Base-by-base conservation (phyloP, 2,797 vertebrate species). In the Lateolabrax maculatus region DNA sequence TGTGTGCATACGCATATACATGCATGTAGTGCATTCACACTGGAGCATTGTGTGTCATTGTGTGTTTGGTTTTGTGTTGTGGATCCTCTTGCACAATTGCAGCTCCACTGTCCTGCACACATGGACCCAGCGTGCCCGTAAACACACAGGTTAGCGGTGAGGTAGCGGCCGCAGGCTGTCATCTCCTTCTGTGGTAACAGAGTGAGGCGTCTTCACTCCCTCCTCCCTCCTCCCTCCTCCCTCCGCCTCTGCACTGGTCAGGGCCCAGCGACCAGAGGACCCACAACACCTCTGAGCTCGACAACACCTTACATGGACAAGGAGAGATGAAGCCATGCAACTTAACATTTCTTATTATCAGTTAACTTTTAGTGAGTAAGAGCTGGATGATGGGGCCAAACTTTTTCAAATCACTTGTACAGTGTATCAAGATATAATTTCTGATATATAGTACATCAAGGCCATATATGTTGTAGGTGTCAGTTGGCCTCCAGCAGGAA, bases 151-250 rank as follows among this genome's bases (percentile, higher is more conserved):
- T 75, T 49, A 58, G 75, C 49, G 0, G 53, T 21, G 80, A 74
- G 60, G 21, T 36, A 27, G 53, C 31, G 1, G 1, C 9, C 1
- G 1, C 53, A 0, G 65, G 27, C 53, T 7, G 63, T 71, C 70
- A 16, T 71, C 71, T 88, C 88, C 85, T 79, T 79, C 61, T 84
- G 90, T 86, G 88, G 83, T 80, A 53, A 52, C 60, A n/a, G 16
- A 62, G 39, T 4, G 58, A 46, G 8, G 48, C 1, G 46, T 68
- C 52, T 27, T 53, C 31, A 4, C 44, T 21, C n/a, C n/a, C n/a
- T n/a, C n/a, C n/a, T n/a, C n/a, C n/a, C 18, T n/a, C 21, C 21
- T 12, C 51, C 49, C 55, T 19, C 27, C 12, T 13, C 36, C 10
- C 25, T 19, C 11, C 0, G 4, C 31, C n/a, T 23, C 12, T 3